phyloP scores from a whole-genome alignment of 2,797 vertebrate species.

The Apogon hyalosoma region DNA sequence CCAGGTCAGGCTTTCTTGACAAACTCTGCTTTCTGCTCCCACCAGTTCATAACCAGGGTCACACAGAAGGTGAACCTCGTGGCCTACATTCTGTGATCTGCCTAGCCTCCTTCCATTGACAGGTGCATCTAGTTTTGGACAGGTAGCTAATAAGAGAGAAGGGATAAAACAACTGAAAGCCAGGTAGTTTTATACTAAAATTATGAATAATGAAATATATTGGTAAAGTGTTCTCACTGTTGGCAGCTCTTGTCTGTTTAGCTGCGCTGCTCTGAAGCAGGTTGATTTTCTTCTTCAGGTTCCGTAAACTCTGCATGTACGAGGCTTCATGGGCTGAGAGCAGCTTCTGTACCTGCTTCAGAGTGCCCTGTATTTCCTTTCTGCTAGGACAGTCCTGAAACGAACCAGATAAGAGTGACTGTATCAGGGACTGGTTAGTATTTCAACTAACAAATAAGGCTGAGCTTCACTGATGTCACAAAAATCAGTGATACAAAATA shows the following conservation, averaged over 20 bases:
- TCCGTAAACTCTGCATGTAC: constrained; percentile 80
- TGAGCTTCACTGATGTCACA: too few species aligned
- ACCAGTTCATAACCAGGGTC: constrained; percentile 83
- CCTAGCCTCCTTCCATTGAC: constrained; percentile 87
- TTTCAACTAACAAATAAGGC: too few species aligned
- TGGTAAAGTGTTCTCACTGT: constrained; percentile 70
- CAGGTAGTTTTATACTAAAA: not conserved
- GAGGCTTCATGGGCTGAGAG: constrained; percentile 87
- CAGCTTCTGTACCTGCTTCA: constrained; percentile 90
- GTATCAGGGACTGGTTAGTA: too few species aligned
- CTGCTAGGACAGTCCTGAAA: constrained; percentile 85
- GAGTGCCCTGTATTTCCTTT: constrained; percentile 80
- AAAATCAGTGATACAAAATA: too few species aligned
- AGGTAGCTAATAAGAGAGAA: constrained; percentile 78
- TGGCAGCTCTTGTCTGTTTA: constrained; percentile 72
- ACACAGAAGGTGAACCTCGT: constrained; percentile 90
- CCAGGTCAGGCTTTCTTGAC: constrained; percentile 87
- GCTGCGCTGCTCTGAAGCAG: constrained; percentile 80
- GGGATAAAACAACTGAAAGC: not conserved
- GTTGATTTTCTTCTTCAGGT: constrained; percentile 87
- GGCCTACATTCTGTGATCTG: constrained; percentile 76
- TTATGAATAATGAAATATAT: constrained; percentile 6
- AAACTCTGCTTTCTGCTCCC: constrained; percentile 86
- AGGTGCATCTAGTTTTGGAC: constrained; percentile 79
- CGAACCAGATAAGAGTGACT: constrained; percentile 13